Evolutionary conservation across 2,888 invertebrate genomes (phyloP).

Genomic region (Odontomyia ornata): DNA sequence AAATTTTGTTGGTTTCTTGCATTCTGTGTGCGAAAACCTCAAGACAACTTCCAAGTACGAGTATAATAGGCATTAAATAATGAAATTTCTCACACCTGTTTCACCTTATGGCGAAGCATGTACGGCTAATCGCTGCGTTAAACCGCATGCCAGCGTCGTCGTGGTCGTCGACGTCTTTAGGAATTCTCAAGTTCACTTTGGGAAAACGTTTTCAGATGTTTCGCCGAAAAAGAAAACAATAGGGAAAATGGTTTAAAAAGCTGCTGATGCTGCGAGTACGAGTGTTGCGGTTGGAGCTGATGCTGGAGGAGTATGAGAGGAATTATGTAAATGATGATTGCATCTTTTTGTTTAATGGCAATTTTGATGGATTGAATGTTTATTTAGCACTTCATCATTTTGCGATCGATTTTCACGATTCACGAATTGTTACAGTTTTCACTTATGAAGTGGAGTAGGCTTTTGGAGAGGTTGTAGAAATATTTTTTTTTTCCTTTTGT

Average conservation of each 20-base stretch:
- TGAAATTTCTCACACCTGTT: conserved; percentile 3
- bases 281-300: too few relatives aligned
- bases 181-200: conserved; percentile 6
- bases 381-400: conserved; percentile 5
- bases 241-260: background rate
- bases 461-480: background rate
- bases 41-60: background rate
- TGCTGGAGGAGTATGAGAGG: background rate
- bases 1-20: too few relatives aligned
- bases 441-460: background rate
- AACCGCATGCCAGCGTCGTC: too few relatives aligned
- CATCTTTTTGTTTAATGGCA: background rate
- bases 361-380: background rate
- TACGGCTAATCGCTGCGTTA: background rate
- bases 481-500: background rate
- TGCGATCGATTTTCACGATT: conserved; percentile 6
- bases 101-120: background rate
- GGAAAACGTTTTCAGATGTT: background rate
- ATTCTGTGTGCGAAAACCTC: background rate
- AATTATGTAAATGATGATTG: conserved; percentile 13
- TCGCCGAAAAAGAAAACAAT: background rate
- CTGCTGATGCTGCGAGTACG: too few relatives aligned
- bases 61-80: background rate
- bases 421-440: background rate
- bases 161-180: background rate